Evolutionary conservation across 2,797 vertebrate genomes (phyloP), one percentile per base, ranked within the genome.

Genomic region (Knipowitschia caucasica): DNA sequence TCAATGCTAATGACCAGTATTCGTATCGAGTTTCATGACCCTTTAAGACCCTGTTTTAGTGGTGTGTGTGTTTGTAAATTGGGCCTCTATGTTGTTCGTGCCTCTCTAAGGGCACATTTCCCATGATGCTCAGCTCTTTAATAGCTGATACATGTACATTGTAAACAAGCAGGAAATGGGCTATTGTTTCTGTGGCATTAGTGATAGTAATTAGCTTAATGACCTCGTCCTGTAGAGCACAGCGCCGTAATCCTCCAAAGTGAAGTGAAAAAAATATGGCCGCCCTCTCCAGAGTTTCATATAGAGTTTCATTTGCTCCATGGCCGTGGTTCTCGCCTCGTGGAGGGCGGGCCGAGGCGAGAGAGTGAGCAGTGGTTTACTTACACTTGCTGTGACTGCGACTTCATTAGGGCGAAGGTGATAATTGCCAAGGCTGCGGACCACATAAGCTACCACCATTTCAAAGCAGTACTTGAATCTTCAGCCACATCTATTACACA

Each of bases 401-500:
- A 64, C 44, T 80, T 81, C 51, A 73, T 85, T 81, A 80, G 66
- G 59, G 66, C 25, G 35, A 55, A 67, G 71, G 66, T 2, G 63
- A 70, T 85, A 86, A 85, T 81, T 77, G 61, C 45, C n/a, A 45
- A 46, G 53, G 57, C 34, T n/a, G n/a, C 79, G 66, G 49, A n/a
- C 5, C n/a, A 23, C 61, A 64, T 77, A 52, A 67, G 27, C 25
- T 46, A n/a, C 39, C 35, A 5, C 3, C 31, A 2, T 50, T n/a
- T 42, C 23, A 25, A 20, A 27, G 21, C 15, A 23, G 45, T 24
- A 24, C 35, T 50, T 36, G 15, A 21, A 50, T 3, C 26, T 25
- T 6, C 10, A 39, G 12, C 14, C 15, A 14, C 24, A n/a, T n/a
- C n/a, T n/a, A n/a, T n/a, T n/a, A n/a, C n/a, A n/a, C n/a, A n/a